Evolutionary conservation across 1,140 invertebrate species (phyloP), one percentile per base, ranked within the genome.

Genomic region (Cotesia glomerata): DNA sequence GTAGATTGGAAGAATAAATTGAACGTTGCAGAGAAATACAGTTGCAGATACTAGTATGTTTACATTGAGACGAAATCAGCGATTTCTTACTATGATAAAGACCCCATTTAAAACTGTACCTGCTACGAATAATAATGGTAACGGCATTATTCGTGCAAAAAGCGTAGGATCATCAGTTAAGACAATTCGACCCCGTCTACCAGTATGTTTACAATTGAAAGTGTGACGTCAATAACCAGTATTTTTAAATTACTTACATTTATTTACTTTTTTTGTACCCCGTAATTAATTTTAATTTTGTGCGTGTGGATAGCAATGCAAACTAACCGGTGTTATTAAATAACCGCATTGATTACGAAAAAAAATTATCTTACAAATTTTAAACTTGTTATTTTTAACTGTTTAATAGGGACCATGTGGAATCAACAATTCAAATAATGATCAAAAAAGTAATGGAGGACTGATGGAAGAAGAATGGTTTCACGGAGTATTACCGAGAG

Each of bases 401-500:
- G n/a, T 45, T 45, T 59, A 76, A 1, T 59, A 87, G 86, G 78
- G 82, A 65, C 80, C 85, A 11, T 79, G 82, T 69, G 81, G 80
- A 39, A 83, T 81, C 5, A 82, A 79, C 0, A 82, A 81, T 76
- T 75, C 79, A 62, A 76, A 69, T 64, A 83, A 79, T 35, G 84
- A 79, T 74, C 85, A 86, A 75, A 85, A 84, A 74, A 81, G 76
- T 39, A 83, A 79, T 49, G 83, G 80, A 36, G 82, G 79, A 32
- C 84, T 96, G 14, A 92, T 94, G 68, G 95, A 97, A 74, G 95
- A 97, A 85, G 95, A 97, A 84, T 99, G 97, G 97, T 99, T 98
- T 86, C 97, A 99, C 83, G 97, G 97, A 4, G 96, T 98, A 2
- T 81, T 99, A 39, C 97, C 97, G 0, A 88, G 97, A 56, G 97